phyloP scores from a whole-genome alignment of 2,113 vertebrate genomes.

The Eulacestoma nigropectus region DNA sequence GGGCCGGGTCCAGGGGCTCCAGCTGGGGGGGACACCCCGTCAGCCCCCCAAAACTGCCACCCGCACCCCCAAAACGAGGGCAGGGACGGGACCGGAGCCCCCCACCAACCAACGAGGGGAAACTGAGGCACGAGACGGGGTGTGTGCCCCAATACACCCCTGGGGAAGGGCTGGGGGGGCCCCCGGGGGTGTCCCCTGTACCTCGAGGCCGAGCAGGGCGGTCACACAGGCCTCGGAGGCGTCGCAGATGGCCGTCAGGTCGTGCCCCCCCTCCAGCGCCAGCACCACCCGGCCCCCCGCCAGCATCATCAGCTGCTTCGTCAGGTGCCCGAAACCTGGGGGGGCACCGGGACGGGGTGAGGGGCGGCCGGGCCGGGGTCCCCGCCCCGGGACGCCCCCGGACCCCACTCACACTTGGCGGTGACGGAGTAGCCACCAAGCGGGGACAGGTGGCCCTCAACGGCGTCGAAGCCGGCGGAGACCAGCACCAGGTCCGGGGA shows the following conservation, averaged over 20 bases:
- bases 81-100: accelerated
- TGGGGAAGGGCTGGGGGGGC: not conserved
- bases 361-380: accelerated
- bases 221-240: slow-evolving; percentile 84
- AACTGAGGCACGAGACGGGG: not conserved
- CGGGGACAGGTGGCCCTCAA: slow-evolving; percentile 85
- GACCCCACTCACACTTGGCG: slow-evolving; percentile 79
- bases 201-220: slow-evolving; percentile 83
- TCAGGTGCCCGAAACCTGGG: slow-evolving; percentile 85
- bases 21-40: slow-evolving; percentile 59
- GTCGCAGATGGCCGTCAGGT: slow-evolving; percentile 88
- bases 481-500: slow-evolving; percentile 84
- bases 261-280: slow-evolving; percentile 86
- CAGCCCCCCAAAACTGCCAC: not conserved
- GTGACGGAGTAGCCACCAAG: slow-evolving; percentile 86
- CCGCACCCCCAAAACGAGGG: accelerated
- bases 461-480: slow-evolving; percentile 85
- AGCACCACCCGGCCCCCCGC: slow-evolving; percentile 83
- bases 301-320: slow-evolving; percentile 85
- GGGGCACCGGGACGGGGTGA: not conserved
- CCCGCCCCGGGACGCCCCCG: accelerated
- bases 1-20: slow-evolving; percentile 79
- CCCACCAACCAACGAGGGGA: accelerated
- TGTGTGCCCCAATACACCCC: accelerated
- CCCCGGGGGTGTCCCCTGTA: not conserved